Evolutionary conservation across 1,140 invertebrate genomes (phyloP), one percentile per base, ranked within the genome.

Genomic region (Aphelenchoides fujianensis): DNA sequence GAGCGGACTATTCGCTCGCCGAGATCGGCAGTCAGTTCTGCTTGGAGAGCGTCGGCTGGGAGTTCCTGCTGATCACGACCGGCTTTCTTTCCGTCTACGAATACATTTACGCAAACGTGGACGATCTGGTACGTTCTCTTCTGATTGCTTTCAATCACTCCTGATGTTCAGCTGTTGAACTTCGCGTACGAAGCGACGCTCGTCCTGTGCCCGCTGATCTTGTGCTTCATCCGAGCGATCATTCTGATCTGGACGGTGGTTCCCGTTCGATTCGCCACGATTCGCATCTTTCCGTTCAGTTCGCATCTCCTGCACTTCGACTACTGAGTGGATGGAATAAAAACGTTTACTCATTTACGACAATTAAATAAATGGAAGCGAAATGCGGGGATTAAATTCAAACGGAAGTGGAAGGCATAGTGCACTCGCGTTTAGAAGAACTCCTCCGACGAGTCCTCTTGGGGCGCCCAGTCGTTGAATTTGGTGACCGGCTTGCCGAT

Each of bases 151-250:
- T n/a, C n/a, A n/a, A n/a, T n/a, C n/a, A n/a, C n/a, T n/a, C n/a
- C n/a, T n/a, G n/a, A n/a, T n/a, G n/a, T n/a, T n/a, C 34, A 70
- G 61, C 53, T 69, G 35, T 28, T 70, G 19, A 36, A 16, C 30
- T n/a, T 41, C 16, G 69, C 69, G 19, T 48, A 61, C 19, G 69
- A 70, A 67, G 53, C 53, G 34, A 67, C 61, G 3, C 52, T 70
- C 30, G 53, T 70, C 12, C 27, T 70, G 7, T 30, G 30, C 23
- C 69, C 69, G 35, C 54, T 70, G 52, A 69, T 69, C 16, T 12
- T 70, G 23, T 37, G 69, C 37, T 67, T 69, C 34, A 3, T 37
- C 31, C 66, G 53, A 32, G 19, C 69, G 19, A 35, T 70, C 19
- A 16, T 67, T 1, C 27, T 70, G 32, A 35, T 67, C 23, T 70